Conservation (phyloP, 2,888 invertebrate species). For the Ectemnius cavifrons region DNA sequence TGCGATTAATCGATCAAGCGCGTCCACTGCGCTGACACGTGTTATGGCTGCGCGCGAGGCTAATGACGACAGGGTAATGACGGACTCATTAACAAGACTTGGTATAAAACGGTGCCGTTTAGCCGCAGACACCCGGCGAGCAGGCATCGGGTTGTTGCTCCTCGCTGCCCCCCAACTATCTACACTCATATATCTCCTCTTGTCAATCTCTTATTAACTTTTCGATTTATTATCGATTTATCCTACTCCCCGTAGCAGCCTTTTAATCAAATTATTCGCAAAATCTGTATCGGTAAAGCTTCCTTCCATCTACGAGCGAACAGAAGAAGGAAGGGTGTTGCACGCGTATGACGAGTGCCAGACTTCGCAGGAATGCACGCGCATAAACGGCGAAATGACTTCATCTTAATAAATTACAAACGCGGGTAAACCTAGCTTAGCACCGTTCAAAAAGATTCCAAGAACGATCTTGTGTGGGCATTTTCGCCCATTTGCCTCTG, state of each 20-base stretch:
- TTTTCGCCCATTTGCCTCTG: slow-evolving; percentile 66
- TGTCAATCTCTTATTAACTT: slow-evolving; percentile 44
- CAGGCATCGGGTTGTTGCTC: slow-evolving; percentile 56
- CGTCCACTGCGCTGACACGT: slow-evolving; percentile 32
- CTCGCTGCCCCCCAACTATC: slow-evolving; percentile 7
- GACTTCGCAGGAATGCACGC: slow-evolving; percentile 46
- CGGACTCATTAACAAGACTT: slow-evolving; percentile 59
- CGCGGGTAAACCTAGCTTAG: slow-evolving; percentile 67
- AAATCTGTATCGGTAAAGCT: too few species aligned
- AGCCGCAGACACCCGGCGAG: slow-evolving; percentile 54
- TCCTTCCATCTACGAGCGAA: neutral
- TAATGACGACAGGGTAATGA: slow-evolving; percentile 61
- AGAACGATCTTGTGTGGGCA: slow-evolving; percentile 61
- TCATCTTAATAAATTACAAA: slow-evolving; percentile 75
- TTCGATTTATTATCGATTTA: slow-evolving; percentile 41
- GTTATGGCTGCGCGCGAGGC: slow-evolving; percentile 51
- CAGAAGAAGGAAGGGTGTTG: neutral
- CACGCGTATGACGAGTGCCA: slow-evolving; percentile 70
- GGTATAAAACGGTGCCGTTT: slow-evolving; percentile 57
- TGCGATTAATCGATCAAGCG: slow-evolving; percentile 59
- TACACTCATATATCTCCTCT: neutral
- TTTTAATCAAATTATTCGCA: neutral
- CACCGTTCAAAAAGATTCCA: slow-evolving; percentile 73
- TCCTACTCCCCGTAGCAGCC: neutral
- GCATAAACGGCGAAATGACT: slow-evolving; percentile 63